Percentiles rank a stretch among this genome's conserved stretches.
phyloP scores from a whole-genome alignment of 2,888 invertebrate genomes.

The Drosophila prolongata region DNA sequence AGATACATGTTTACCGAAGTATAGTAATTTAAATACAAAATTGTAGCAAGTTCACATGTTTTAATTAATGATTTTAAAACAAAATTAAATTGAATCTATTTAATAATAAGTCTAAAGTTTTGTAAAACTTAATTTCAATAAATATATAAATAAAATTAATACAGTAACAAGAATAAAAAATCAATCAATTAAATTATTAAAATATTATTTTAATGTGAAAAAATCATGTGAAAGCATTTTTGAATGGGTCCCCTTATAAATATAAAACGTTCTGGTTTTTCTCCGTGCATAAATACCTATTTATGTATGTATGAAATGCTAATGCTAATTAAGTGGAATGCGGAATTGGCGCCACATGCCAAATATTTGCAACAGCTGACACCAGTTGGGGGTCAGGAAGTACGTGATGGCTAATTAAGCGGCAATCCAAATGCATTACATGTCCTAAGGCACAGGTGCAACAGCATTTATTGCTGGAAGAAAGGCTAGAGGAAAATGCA shows the following conservation, averaged over 20 bases:
- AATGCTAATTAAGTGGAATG: constrained; percentile 44
- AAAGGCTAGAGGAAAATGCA: neutral
- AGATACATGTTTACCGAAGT: neutral
- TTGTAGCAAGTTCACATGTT: neutral
- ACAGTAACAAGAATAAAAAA: too few species aligned
- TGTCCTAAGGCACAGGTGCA: constrained; percentile 39
- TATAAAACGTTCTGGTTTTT: neutral
- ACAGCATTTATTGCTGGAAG: constrained; percentile 3
- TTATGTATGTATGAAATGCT: too few species aligned
- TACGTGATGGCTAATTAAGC: constrained; percentile 67
- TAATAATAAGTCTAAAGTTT: too few species aligned
- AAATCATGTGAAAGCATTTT: too few species aligned
- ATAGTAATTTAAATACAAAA: too few species aligned
- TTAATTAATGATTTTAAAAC: neutral
- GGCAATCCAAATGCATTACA: constrained; percentile 56
- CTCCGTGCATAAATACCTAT: neutral
- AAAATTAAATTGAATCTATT: too few species aligned
- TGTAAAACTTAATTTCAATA: too few species aligned
- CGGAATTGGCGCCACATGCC: constrained; percentile 46
- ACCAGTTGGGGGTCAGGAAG: constrained; percentile 24
- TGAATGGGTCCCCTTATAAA: neutral
- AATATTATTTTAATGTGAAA: neutral
- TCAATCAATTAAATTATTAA: neutral
- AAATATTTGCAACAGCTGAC: constrained; percentile 67
- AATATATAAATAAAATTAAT: too few species aligned